Conservation (phyloP, 2,113 vertebrate species). For the Dipodomys ordii region DNA sequence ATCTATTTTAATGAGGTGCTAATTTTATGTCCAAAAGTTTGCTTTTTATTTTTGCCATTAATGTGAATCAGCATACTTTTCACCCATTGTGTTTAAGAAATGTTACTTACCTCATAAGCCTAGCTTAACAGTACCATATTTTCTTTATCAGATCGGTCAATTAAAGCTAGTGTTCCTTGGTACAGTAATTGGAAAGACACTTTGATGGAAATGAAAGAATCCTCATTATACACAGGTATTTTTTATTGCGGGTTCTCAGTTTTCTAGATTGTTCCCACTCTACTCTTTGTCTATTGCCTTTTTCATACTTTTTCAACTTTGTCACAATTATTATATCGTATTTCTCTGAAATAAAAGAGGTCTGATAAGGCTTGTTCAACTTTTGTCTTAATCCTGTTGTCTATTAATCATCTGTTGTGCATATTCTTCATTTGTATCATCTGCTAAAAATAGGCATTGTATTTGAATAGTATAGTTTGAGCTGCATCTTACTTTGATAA, state of each 20-base stretch:
- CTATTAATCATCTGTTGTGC: neutral
- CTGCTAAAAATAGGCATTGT: neutral
- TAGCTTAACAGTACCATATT: conserved; percentile 87
- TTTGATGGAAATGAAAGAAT: conserved; percentile 93
- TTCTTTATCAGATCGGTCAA: conserved; percentile 93
- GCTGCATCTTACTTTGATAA: conserved; percentile 29
- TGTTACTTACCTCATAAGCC: conserved; percentile 76
- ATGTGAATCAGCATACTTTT: conserved; percentile 48
- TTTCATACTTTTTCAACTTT: conserved; percentile 76
- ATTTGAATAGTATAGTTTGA: conserved; percentile 35
- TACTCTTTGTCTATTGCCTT: conserved; percentile 77
- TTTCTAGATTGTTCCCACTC: conserved; percentile 79
- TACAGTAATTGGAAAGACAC: conserved; percentile 95
- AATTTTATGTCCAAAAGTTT: conserved; percentile 29
- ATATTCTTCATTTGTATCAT: conserved; percentile 39
- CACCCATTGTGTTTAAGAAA: conserved; percentile 50
- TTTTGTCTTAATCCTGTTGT: conserved; percentile 46
- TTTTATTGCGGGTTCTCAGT: conserved; percentile 82
- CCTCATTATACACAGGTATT: conserved; percentile 93
- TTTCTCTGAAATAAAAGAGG: conserved; percentile 60
- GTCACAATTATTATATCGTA: conserved; percentile 73
- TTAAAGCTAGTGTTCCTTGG: conserved; percentile 96
- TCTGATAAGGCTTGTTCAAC: conserved; percentile 75
- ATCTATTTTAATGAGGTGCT: conserved; percentile 29
- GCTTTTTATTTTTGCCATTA: conserved; percentile 38